Evolutionary conservation across 2,113 vertebrate species (phyloP), one percentile per base, ranked within the genome.

Genomic region (Terrapene triunguis): DNA sequence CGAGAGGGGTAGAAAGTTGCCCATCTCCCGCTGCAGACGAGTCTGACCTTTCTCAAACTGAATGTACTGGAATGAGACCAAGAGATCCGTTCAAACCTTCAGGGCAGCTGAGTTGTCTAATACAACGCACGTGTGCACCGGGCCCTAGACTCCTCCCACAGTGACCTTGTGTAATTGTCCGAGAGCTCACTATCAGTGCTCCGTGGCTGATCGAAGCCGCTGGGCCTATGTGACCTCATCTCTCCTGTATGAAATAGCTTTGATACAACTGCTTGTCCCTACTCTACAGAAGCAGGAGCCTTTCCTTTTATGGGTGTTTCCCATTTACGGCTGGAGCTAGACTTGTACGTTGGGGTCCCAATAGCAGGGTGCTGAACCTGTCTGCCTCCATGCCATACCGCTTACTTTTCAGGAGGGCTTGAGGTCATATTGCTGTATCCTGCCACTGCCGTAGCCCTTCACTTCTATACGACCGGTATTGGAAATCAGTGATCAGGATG

Each of bases 381-480:
- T 32, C 55, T 35, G 13, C 32, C 62, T 11, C 62, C 32, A 65
- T 35, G 7, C 62, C 62, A 8, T 65, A 65, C 32, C 17, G 8
- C 62, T 35, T 8, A 8, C 62, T 32, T 32, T 3, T n/a, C 62
- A 65, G 32, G 62, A 65, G 62, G 16, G 13, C 62, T 16, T 2
- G 16, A 65, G 62, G 62, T 35, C 62, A 65, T 16, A 16, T 8
- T 65, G 14, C 32, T 32, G 17, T 35, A 16, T 29, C 32, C 16
- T 35, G 62, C 62, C 32, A 3, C 62, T 19, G 14, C 14, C 16
- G 32, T 35, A 65, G 32, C 62, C 32, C 29, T 35, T 16, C 62
- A 65, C 62, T 2, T 35, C 62, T n/a, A 1, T 14, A 3, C 62
- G 35, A 17, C n/a, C 2, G 32, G 16, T n/a, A 9, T 6, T 17